Base-by-base conservation (phyloP, 2,113 vertebrate species). In the Tragelaphus buxtoni region DNA sequence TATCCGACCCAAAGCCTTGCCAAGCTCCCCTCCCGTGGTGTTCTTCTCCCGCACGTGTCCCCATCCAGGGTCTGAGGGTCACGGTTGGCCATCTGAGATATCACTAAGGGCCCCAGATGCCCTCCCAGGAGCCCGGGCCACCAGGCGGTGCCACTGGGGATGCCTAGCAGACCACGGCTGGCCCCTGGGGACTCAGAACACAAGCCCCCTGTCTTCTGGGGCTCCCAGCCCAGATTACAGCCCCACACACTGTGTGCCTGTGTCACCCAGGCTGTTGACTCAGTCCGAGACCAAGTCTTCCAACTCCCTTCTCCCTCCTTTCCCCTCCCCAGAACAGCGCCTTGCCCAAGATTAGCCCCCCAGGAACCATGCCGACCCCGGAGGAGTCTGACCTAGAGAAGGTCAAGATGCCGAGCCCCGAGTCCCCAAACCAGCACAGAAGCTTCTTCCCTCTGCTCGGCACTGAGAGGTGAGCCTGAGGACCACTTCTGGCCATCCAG, bases 371-470 rank as follows among this genome's bases (percentile, higher is more conserved):
- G 17, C 98, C 98, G 95, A 99, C 99, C 42, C 42, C 98, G 1
- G 99, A 99, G 95, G n/a, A 74, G 20, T 99, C 99, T 0, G 99
- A 99, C 97, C 98, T 98, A 97, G 99, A 99, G 97, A 99, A 98
- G 0, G 92, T 98, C 39, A 98, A 98, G 90, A 99, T 98, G 0
- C 81, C 98, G 98, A 98, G 97, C 61, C 97, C 98, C 0, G 98
- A 99, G 3, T 98, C 94, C 92, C 98, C 98, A 65, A 94, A 61
- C 83, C 56, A 28, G 7, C 98, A 98, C 2, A 94, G 96, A 69
- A 98, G 98, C 93, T 98, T 97, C 47, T 95, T 99, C 61, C 99
- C 99, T 1, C 98, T 99, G 1, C 99, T 99, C 26, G 83, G 98
- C 55, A 98, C 98, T 0, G 99, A 99, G 30, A 98, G 99, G 99